A percentile compares a stretch with the other conserved stretches of the same genome.
phyloP scores from a whole-genome alignment of 2,888 invertebrate genomes.

The Acrocyrtus sp. region DNA sequence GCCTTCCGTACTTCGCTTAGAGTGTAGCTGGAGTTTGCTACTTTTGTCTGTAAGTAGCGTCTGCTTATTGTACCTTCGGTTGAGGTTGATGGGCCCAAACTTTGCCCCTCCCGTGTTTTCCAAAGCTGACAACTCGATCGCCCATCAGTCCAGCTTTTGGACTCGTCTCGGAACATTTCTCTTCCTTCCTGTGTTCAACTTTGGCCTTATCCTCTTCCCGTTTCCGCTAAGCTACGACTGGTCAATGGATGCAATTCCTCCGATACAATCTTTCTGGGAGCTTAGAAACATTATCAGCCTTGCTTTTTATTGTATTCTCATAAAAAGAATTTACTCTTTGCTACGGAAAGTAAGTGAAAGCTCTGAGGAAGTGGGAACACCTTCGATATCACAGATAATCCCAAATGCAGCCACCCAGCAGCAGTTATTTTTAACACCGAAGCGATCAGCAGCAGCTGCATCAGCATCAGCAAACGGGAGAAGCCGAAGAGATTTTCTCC shows the following conservation, averaged over 20 bases:
- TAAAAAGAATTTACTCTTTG: slow-evolving; percentile 47
- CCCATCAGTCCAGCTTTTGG: slow-evolving; percentile 82
- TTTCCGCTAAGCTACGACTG: slow-evolving; percentile 94
- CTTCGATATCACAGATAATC: slow-evolving; percentile 65
- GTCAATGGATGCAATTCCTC: slow-evolving; percentile 97
- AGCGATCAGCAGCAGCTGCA: too few species aligned
- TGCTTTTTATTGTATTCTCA: slow-evolving; percentile 75
- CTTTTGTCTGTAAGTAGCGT: slow-evolving; percentile 55
- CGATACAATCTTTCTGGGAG: slow-evolving; percentile 82
- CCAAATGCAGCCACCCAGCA: slow-evolving; percentile 61
- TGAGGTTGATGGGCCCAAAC: slow-evolving; percentile 79
- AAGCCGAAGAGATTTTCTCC: slow-evolving; percentile 36
- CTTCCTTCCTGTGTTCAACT: slow-evolving; percentile 91
- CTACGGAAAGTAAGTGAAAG: slow-evolving; percentile 32
- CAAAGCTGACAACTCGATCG: slow-evolving; percentile 94
- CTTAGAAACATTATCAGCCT: slow-evolving; percentile 80
- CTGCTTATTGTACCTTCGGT: slow-evolving; percentile 70
- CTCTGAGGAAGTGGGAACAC: slow-evolving; percentile 65
- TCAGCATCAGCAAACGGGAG: slow-evolving; percentile 56
- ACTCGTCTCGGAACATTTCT: slow-evolving; percentile 90
- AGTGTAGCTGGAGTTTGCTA: slow-evolving; percentile 57
- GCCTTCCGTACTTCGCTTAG: slow-evolving; percentile 36
- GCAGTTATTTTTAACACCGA: slow-evolving; percentile 31
- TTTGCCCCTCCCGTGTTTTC: slow-evolving; percentile 81
- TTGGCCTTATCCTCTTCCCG: slow-evolving; percentile 87